Percentiles rank a stretch among this genome's conserved stretches.
Evolutionary conservation across 1,140 invertebrate genomes (phyloP).

Genomic region (Hyles vespertilio): DNA sequence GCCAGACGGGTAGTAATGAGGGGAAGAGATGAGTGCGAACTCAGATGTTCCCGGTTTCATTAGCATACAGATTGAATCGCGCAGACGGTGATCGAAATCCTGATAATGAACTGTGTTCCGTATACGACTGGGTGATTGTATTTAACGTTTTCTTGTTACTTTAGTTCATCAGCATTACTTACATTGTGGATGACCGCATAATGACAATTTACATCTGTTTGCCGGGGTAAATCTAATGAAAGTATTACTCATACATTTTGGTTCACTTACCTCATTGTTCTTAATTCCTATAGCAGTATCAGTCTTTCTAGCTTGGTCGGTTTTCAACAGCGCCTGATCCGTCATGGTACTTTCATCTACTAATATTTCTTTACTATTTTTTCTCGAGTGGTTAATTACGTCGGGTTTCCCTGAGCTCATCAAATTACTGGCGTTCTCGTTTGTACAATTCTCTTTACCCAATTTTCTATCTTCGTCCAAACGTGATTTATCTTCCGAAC

Average conservation of each 20-base stretch:
- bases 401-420: conserved; percentile 52
- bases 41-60: conserved; percentile 31
- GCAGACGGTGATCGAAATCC: conserved; percentile 32
- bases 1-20: conserved; percentile 8
- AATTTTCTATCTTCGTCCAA: conserved; percentile 51
- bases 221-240: no score
- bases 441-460: conserved; percentile 54
- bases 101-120: conserved; percentile 43
- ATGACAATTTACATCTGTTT: no score
- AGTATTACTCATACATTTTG: neutral
- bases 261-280: conserved; percentile 47
- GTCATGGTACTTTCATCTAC: conserved; percentile 53
- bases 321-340: conserved; percentile 34
- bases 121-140: conserved; percentile 30
- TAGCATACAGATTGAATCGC: conserved; percentile 62
- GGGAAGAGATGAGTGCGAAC: conserved; percentile 13
- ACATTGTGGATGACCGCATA: neutral
- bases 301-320: conserved; percentile 43
- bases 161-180: neutral
- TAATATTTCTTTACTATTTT: conserved; percentile 51
- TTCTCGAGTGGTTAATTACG: conserved; percentile 58
- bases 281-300: conserved; percentile 42
- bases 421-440: conserved; percentile 62
- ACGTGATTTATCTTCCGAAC: conserved; percentile 56
- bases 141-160: conserved; percentile 7